Evolutionary conservation across 2,113 vertebrate species (phyloP).

Genomic region (Rutilus rutilus): DNA sequence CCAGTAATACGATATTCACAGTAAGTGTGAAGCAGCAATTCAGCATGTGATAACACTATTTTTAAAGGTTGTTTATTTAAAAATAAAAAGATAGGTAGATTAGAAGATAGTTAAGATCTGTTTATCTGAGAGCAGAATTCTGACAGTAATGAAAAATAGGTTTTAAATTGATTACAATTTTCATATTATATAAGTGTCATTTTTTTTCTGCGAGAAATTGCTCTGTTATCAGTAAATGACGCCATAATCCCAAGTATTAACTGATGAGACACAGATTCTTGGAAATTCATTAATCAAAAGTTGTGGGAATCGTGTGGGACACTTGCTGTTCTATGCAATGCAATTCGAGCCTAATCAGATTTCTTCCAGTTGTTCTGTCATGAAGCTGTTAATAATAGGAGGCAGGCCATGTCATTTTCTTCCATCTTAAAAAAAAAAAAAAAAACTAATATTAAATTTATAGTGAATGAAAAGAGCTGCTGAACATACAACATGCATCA

Average conservation of each 20-base stretch:
- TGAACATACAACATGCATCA: not conserved
- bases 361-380: not conserved
- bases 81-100: too few relatives aligned
- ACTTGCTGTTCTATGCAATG: not conserved
- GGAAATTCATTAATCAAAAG: not conserved
- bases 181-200: not conserved
- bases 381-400: not conserved
- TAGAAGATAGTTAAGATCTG: too few relatives aligned
- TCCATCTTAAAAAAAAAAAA: not conserved
- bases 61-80: not conserved
- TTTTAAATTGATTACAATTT: not conserved
- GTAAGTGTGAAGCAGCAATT: not conserved
- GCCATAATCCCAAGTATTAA: not conserved
- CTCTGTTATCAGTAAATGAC: not conserved
- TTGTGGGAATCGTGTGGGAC: not conserved
- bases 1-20: not conserved
- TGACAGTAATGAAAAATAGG: not conserved
- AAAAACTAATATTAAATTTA: not conserved
- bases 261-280: not conserved
- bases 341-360: not conserved
- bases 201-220: not conserved
- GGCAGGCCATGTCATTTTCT: not conserved
- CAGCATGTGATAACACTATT: not conserved
- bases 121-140: not conserved
- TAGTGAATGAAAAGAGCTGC: not conserved